Evolutionary conservation across 2,888 invertebrate genomes (phyloP).

Genomic region (Copidosoma aretas): DNA sequence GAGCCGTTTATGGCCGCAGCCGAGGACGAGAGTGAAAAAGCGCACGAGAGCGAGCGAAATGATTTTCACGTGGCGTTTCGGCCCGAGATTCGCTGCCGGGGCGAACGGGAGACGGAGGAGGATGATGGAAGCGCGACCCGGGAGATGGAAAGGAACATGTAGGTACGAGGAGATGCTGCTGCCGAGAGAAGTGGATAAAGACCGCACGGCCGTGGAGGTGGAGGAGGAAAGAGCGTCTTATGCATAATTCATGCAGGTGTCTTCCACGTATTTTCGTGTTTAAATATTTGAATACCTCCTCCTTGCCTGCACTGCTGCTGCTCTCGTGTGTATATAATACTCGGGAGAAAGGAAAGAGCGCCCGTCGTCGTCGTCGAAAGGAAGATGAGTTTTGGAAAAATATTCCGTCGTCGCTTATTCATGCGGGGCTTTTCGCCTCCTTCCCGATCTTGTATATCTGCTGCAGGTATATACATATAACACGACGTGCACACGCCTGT

Average conservation of each 20-base stretch:
- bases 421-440: slow-evolving; percentile 25
- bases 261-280: slow-evolving; percentile 60
- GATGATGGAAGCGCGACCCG: neutral
- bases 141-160: slow-evolving; percentile 5
- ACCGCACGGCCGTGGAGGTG: neutral
- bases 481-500: no score
- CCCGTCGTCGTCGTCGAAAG: slow-evolving; percentile 23
- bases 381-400: slow-evolving; percentile 52
- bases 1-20: slow-evolving; percentile 20
- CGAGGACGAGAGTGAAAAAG: slow-evolving; percentile 30
- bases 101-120: slow-evolving; percentile 11
- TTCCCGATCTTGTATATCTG: no score
- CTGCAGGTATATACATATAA: no score
- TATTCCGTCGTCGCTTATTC: slow-evolving; percentile 54
- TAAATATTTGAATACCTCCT: slow-evolving; percentile 61
- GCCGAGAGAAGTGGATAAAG: neutral
- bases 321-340: neutral
- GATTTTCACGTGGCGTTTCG: slow-evolving; percentile 32
- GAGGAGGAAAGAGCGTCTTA: slow-evolving; percentile 47
- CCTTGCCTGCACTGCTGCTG: slow-evolving; percentile 48
- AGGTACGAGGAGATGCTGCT: slow-evolving; percentile 28
- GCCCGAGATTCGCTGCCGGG: slow-evolving; percentile 30
- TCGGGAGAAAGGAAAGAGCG: slow-evolving; percentile 13
- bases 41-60: slow-evolving; percentile 36
- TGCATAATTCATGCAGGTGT: slow-evolving; percentile 59